These are phyloP conservation scores for Conomelus anceps DNA, from an alignment of 2,888 invertebrate species.

Conservation along the genomic window DNA sequence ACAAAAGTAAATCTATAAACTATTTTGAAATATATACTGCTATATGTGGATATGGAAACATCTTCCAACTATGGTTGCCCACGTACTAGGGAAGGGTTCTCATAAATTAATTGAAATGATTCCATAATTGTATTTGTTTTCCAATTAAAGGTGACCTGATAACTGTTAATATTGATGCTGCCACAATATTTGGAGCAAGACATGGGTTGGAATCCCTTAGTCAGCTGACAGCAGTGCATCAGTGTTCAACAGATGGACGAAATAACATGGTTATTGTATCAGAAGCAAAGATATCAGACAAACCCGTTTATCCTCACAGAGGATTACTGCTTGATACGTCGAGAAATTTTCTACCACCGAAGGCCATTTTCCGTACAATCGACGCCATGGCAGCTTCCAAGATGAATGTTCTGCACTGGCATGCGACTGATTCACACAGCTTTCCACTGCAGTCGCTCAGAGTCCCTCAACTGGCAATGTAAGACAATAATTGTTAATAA, in stretches of 20 bases:
- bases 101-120: too few relatives aligned
- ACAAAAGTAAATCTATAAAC: too few relatives aligned
- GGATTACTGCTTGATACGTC: constrained; percentile 85
- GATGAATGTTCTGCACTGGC: constrained; percentile 91
- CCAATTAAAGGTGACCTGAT: constrained; percentile 44
- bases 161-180: constrained; percentile 35
- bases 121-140: background rate
- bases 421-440: constrained; percentile 83
- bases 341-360: constrained; percentile 74
- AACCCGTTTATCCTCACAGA: constrained; percentile 74
- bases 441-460: constrained; percentile 77
- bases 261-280: constrained; percentile 50
- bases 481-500: constrained; percentile 35
- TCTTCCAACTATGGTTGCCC: too few relatives aligned
- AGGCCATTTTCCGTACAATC: constrained; percentile 60
- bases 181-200: constrained; percentile 46
- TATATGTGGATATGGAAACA: too few relatives aligned
- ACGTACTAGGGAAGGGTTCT: too few relatives aligned
- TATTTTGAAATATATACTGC: too few relatives aligned
- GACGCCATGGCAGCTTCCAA: constrained; percentile 84
- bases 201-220: constrained; percentile 70
- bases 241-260: background rate
- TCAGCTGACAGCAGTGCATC: constrained; percentile 47
- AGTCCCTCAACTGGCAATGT: constrained; percentile 67
- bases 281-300: constrained; percentile 62